These are phyloP conservation scores for Euphonia xanthogaster DNA, from an alignment of 2,797 vertebrate genomes.

Conservation along the genomic window DNA sequence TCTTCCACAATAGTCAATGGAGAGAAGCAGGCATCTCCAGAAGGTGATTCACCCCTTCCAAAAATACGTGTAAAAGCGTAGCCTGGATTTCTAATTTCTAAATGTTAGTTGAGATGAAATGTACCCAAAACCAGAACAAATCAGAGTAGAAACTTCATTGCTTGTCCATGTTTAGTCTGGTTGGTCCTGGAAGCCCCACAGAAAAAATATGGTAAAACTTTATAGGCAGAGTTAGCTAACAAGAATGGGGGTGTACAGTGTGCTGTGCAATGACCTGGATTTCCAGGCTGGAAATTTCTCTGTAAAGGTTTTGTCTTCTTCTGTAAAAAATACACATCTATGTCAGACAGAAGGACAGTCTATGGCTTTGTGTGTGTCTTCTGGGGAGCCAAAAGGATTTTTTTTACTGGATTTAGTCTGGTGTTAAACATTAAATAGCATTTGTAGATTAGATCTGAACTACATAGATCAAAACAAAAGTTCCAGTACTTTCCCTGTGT, in stretches of 20 bases:
- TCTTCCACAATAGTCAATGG: conserved; percentile 47
- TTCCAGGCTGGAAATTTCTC: conserved; percentile 19
- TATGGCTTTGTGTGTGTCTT: background rate
- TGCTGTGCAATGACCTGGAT: background rate
- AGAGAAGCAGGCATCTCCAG: conserved; percentile 26
- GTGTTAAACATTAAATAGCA: background rate
- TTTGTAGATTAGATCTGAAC: background rate
- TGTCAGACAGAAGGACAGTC: background rate
- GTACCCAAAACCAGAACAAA: conserved; percentile 27
- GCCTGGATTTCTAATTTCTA: conserved; percentile 15
- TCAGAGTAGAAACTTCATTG: background rate
- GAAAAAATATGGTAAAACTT: conserved; percentile 40
- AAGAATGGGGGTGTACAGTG: background rate
- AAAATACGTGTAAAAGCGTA: background rate
- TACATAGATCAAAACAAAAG: background rate
- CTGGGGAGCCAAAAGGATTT: background rate
- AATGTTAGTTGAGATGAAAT: background rate
- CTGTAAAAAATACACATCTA: background rate
- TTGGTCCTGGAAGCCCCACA: conserved; percentile 30
- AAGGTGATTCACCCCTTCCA: conserved; percentile 55
- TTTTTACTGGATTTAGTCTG: background rate
- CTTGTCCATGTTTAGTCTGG: conserved; percentile 50
- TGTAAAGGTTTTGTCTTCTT: background rate
- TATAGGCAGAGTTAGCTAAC: conserved; percentile 16
- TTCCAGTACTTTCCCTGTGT: background rate